phyloP scores from a whole-genome alignment of 2,888 invertebrate genomes.

The Lasioglossum lativentre region DNA sequence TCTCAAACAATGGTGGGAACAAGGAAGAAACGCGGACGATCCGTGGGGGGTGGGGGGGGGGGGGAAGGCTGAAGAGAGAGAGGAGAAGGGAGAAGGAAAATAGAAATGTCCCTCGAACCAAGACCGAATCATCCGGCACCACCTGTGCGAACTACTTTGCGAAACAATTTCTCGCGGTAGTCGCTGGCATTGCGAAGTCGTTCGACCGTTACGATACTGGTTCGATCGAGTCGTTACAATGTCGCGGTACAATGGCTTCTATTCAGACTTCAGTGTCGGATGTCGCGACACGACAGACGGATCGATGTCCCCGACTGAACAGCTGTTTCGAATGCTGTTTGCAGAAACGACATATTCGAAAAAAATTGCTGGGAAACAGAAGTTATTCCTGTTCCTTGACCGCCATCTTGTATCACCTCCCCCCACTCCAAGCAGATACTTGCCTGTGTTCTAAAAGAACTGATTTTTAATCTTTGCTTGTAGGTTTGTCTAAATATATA shows the following conservation, averaged over 20 bases:
- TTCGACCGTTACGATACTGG: slow-evolving; percentile 73
- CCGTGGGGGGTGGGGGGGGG: background rate
- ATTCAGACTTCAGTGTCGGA: slow-evolving; percentile 66
- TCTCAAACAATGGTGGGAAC: slow-evolving; percentile 48
- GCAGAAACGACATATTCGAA: background rate
- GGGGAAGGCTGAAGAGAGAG: background rate
- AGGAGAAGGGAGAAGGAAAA: slow-evolving; percentile 31
- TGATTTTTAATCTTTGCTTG: too few species aligned
- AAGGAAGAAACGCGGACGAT: slow-evolving; percentile 27
- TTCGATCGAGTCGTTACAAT: slow-evolving; percentile 69
- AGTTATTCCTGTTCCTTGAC: background rate
- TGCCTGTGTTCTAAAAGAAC: too few species aligned
- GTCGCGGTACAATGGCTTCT: slow-evolving; percentile 68
- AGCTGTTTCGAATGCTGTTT: slow-evolving; percentile 24
- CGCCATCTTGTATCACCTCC: background rate
- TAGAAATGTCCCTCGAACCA: slow-evolving; percentile 59
- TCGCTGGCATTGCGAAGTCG: slow-evolving; percentile 59
- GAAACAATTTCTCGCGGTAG: slow-evolving; percentile 71
- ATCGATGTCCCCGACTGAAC: slow-evolving; percentile 36
- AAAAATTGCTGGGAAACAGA: background rate
- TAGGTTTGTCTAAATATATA: too few species aligned
- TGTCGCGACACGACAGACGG: slow-evolving; percentile 62
- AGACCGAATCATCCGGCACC: slow-evolving; percentile 69
- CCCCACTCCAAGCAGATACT: too few species aligned
- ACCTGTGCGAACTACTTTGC: slow-evolving; percentile 73